A percentile compares a stretch with the other conserved stretches of the same genome.
Evolutionary conservation across 2,888 invertebrate genomes (phyloP).

Genomic region (Drosophila antonietae): DNA sequence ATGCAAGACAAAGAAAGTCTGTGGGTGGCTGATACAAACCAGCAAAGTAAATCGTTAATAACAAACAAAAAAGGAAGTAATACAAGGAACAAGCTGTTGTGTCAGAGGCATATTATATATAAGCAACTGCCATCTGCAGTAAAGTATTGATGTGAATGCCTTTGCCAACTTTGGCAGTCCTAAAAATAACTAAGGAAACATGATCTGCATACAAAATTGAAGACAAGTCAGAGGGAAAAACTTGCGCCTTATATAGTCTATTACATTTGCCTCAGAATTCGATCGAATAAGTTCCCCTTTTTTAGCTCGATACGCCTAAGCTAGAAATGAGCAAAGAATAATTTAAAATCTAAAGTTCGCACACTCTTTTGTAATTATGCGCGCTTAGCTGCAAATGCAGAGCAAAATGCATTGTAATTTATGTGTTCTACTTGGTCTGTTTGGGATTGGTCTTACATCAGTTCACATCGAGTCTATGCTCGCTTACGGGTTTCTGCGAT

Average conservation of each 20-base stretch:
- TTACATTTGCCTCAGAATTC: not conserved
- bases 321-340: not conserved
- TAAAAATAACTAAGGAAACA: not conserved
- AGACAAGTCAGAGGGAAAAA: not conserved
- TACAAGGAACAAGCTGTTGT: not conserved
- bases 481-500: conserved; percentile 15
- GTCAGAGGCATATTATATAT: not conserved
- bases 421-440: conserved; percentile 32
- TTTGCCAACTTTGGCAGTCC: not conserved
- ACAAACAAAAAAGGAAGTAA: not conserved
- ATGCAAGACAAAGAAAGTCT: not conserved
- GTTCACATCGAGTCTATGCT: conserved; percentile 49
- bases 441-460: conserved; percentile 45
- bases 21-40: not conserved
- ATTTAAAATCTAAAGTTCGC: not conserved
- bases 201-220: not conserved
- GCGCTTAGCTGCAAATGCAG: conserved; percentile 23
- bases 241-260: not conserved
- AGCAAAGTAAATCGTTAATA: not conserved
- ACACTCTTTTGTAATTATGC: conserved; percentile 11
- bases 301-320: not conserved
- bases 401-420: conserved; percentile 42
- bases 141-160: no score
- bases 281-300: not conserved
- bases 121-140: no score